Base-by-base conservation (phyloP, 2,888 invertebrate genomes). In the Chorisops tibialis region DNA sequence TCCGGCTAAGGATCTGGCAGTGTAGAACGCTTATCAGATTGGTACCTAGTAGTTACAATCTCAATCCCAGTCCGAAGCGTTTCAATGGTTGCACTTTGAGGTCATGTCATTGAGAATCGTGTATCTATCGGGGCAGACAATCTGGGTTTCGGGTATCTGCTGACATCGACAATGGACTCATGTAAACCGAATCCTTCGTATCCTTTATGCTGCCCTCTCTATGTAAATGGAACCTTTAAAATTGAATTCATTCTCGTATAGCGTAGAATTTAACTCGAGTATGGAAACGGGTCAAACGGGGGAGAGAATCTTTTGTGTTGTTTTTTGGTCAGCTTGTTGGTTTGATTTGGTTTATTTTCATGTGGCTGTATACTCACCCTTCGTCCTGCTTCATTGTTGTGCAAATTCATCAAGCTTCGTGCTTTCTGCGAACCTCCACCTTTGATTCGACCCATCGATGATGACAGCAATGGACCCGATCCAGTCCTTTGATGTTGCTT, bases 321-420 rank as follows among this genome's bases (percentile, higher is more conserved):
- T 11, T 14, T 41, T 14, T 41, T n/a, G 2, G 16, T 41, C 12
- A 6, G 41, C 22, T 54, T 12, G 35, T 18, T 45, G 14, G 37
- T 35, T 47, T 18, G 52, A 37, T 19, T 30, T n/a, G n/a, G n/a
- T n/a, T n/a, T n/a, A 35, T 11, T 35, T 39, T n/a, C 6, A 39
- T 39, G 16, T 12, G 16, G 22, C 19, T 18, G 47, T 14, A 19
- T 30, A 78, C 86, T 83, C 81, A 97, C 96, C 86, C 95, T 83
- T 74, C 98, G 81, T 11, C 98, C 98, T 38, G 96, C 98, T 77
- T 99, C 96, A 78, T 98, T 99, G 80, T 98, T 98, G 78, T 97
- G 96, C 59, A 97, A 81, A 81, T 98, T 97, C 94, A 98, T 97
- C 67, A 97, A 82, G 73, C 91, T 89, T 41, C 93, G 81, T 2